Conservation (phyloP, 2,113 vertebrate genomes). For the Puntigrus tetrazona region DNA sequence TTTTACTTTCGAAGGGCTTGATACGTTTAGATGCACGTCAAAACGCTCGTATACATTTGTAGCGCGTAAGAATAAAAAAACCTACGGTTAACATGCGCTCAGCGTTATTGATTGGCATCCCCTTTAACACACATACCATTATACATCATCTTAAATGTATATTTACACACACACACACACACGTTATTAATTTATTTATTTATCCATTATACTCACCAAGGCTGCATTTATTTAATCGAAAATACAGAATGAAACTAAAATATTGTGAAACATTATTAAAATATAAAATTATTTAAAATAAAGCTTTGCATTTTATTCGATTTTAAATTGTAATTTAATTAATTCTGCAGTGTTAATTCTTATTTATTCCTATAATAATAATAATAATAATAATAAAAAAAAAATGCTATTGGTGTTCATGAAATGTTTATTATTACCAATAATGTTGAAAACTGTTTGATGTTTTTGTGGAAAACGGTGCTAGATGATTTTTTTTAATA, state of each 20-base stretch:
- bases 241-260: not conserved
- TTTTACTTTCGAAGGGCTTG: not conserved
- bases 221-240: not conserved
- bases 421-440: not conserved
- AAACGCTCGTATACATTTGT: not conserved
- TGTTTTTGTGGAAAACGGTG: not conserved
- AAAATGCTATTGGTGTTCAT: not conserved
- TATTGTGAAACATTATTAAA: not conserved
- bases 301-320: not conserved
- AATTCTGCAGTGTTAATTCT: not conserved
- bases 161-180: not conserved
- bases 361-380: not conserved
- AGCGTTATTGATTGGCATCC: not conserved
- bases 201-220: not conserved
- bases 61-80: not conserved
- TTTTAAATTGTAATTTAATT: not conserved
- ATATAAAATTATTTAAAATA: not conserved
- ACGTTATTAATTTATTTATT: too few species aligned
- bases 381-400: too few species aligned
- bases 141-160: not conserved
- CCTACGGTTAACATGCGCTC: not conserved
- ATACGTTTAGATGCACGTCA: not conserved
- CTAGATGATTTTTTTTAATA: too few species aligned
- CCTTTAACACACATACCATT: not conserved
- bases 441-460: not conserved